phyloP scores from a whole-genome alignment of 2,113 vertebrate genomes.

The Grammomys dolichurus region DNA sequence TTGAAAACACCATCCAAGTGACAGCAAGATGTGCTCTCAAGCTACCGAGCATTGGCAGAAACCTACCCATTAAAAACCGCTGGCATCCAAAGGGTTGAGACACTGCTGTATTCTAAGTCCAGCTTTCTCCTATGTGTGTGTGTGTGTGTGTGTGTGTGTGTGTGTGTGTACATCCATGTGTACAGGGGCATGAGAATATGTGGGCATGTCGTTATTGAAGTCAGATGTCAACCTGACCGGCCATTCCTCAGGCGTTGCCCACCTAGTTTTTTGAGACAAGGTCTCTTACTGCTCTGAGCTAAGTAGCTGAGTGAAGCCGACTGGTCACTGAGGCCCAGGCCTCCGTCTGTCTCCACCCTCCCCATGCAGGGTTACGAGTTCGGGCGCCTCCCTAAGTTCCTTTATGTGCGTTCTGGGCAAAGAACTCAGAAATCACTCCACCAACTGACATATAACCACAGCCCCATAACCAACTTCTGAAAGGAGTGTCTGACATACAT shows the following conservation, averaged over 20 bases:
- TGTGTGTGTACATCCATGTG: not conserved
- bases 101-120: not conserved
- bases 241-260: too few species aligned
- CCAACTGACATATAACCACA: not conserved
- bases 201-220: not conserved
- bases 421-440: not conserved
- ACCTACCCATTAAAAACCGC: not conserved
- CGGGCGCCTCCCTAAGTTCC: not conserved
- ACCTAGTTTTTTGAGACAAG: not conserved
- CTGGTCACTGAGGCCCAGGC: not conserved
- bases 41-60: not conserved
- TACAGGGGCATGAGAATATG: not conserved
- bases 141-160: not conserved
- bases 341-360: not conserved
- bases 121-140: not conserved
- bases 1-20: not conserved
- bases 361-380: not conserved
- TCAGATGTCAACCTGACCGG: not conserved
- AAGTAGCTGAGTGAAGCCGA: not conserved
- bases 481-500: not conserved
- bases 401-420: too few species aligned
- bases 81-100: not conserved
- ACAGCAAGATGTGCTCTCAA: not conserved
- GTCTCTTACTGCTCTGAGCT: not conserved
- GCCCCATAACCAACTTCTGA: not conserved